These are phyloP conservation scores for Boloria euphrosyne DNA, from an alignment of 2,888 invertebrate species.

Conservation along the genomic window DNA sequence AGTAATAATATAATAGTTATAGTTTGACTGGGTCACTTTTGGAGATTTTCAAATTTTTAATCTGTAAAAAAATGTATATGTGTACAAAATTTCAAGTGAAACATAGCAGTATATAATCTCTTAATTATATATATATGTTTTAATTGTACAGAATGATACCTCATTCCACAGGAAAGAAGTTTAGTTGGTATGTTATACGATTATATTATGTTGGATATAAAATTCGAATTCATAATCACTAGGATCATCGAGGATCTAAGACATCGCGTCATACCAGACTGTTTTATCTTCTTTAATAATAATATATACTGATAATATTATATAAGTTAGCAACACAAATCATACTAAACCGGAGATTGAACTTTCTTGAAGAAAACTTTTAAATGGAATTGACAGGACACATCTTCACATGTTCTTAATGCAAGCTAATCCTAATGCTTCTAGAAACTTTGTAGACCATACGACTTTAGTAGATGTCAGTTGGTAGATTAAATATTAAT, in stretches of 20 bases:
- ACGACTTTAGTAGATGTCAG: slow-evolving; percentile 55
- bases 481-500: slow-evolving; percentile 38
- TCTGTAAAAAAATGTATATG: too few species aligned
- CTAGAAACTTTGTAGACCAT: slow-evolving; percentile 51
- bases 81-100: too few species aligned
- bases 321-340: slow-evolving; percentile 7
- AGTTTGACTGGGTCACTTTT: too few species aligned
- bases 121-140: too few species aligned
- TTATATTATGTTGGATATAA: not conserved
- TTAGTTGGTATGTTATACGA: too few species aligned
- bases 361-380: slow-evolving; percentile 52
- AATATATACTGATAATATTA: slow-evolving; percentile 13
- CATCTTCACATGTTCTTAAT: slow-evolving; percentile 52
- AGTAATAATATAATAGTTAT: too few species aligned
- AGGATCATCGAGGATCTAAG: not conserved
- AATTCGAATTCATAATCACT: not conserved
- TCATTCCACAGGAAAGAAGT: too few species aligned
- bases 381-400: slow-evolving; percentile 59
- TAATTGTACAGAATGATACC: too few species aligned
- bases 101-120: too few species aligned
- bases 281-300: slow-evolving; percentile 17
- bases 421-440: slow-evolving; percentile 44
- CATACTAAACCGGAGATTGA: slow-evolving; percentile 29
- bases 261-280: not conserved
- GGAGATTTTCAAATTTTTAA: too few species aligned